These are phyloP conservation scores for Leptoteleia sp. DNA, from an alignment of 1,140 invertebrate genomes.

Conservation along the genomic window DNA sequence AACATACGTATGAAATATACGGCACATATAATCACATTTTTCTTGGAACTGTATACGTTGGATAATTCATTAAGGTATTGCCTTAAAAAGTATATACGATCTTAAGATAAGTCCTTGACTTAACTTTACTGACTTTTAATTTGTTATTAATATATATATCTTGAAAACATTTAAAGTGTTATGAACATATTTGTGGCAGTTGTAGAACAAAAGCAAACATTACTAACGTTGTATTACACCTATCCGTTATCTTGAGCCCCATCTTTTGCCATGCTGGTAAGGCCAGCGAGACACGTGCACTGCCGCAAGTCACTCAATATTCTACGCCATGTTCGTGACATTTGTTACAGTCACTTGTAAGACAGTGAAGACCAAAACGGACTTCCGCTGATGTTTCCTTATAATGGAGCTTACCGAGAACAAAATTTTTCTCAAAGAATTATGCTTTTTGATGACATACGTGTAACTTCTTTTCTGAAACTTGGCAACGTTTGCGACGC, in stretches of 20 bases:
- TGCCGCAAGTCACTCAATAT: slow-evolving; percentile 53
- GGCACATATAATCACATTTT: no score
- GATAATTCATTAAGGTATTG: no score
- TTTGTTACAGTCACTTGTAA: slow-evolving; percentile 56
- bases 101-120: no score
- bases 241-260: slow-evolving; percentile 48
- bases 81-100: no score
- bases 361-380: slow-evolving; percentile 43
- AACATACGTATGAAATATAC: no score
- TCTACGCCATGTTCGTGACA: slow-evolving; percentile 52
- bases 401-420: slow-evolving; percentile 34
- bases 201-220: slow-evolving; percentile 27
- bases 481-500: slow-evolving; percentile 21
- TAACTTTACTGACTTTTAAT: no score
- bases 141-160: no score
- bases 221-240: slow-evolving; percentile 46
- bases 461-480: slow-evolving; percentile 9
- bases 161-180: slow-evolving; percentile 18
- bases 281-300: slow-evolving; percentile 23
- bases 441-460: slow-evolving; percentile 31
- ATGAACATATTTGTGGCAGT: slow-evolving; percentile 26
- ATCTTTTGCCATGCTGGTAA: slow-evolving; percentile 17
- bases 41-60: no score
- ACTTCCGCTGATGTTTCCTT: slow-evolving; percentile 54
- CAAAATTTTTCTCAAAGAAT: slow-evolving; percentile 37